A percentile compares a stretch with the other conserved stretches of the same genome.
Evolutionary conservation across 2,113 vertebrate species (phyloP).

Genomic region (Oryzias curvinotus): DNA sequence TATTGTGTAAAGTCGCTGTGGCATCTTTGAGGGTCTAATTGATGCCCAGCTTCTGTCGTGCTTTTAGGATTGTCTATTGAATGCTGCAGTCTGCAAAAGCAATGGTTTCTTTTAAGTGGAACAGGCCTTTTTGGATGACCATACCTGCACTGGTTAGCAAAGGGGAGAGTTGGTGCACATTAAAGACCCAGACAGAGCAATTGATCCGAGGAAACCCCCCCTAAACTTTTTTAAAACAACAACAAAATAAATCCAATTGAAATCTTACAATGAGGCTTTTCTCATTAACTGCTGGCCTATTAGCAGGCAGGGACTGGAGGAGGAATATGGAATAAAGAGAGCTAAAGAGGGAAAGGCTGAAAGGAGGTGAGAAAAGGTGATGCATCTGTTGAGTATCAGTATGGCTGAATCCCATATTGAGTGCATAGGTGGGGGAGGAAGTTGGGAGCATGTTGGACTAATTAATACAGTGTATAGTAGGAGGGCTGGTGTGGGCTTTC

Average conservation of each 20-base stretch:
- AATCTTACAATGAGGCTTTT: constrained; percentile 69
- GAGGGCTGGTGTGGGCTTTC: constrained; percentile 71
- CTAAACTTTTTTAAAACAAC: constrained; percentile 49
- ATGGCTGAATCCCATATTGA: constrained; percentile 66
- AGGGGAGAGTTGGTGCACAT: constrained; percentile 16
- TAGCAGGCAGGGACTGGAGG: constrained; percentile 60
- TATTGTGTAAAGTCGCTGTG: constrained; percentile 55
- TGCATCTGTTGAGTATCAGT: constrained; percentile 52
- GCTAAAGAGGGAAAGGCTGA: constrained; percentile 46
- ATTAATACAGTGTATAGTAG: constrained; percentile 75
- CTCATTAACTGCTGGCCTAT: constrained; percentile 73
- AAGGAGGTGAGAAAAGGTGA: constrained; percentile 53
- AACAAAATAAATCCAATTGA: constrained; percentile 58
- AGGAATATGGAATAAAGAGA: constrained; percentile 70
- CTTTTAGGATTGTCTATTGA: constrained; percentile 60
- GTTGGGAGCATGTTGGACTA: constrained; percentile 72
- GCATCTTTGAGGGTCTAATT: constrained; percentile 62
- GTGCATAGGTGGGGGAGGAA: constrained; percentile 65
- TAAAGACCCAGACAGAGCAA: constrained; percentile 50
- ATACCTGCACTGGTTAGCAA: constrained; percentile 17
- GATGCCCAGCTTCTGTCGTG: constrained; percentile 47
- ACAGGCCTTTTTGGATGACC: constrained; percentile 56
- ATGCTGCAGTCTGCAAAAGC: constrained; percentile 37
- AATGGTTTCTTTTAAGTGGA: constrained; percentile 8
- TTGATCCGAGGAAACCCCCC: constrained; percentile 49